Base-by-base conservation (phyloP, 2,113 vertebrate genomes). In the Hippocampus mohnikei region DNA sequence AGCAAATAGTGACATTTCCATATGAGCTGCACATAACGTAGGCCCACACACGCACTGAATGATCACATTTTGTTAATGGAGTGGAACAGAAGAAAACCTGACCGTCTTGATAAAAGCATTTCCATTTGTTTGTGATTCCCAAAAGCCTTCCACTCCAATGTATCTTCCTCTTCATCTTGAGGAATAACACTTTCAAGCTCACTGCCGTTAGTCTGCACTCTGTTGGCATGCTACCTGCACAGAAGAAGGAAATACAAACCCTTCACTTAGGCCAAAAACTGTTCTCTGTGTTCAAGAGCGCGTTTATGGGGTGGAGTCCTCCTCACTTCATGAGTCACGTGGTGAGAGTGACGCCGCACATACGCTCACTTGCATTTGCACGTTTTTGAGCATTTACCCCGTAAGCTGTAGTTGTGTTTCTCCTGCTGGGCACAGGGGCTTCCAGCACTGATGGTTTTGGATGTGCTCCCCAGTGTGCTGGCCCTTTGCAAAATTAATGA, bases 401-500 rank as follows among this genome's bases (percentile, higher is more conserved):
- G 76, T 73, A 66, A 70, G 83, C 80, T 85, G 85, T 88, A 84
- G 84, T 87, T 88, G 84, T 88, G 87, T 89, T 90, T 86, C 77
- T 88, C 88, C 85, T 89, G 86, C 89, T 90, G 86, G 74, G 86
- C 75, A 25, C 61, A 71, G 85, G 81, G 80, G 77, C 80, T 86
- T 83, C 80, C 78, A 79, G 78, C 84, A 76, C 86, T 81, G 81
- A 84, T 81, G 88, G 84, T 77, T 84, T 80, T 70, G 58, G 82
- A 89, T 87, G 85, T 83, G 83, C 85, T 82, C 83, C 76, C 85
- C 76, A 60, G 82, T 84, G 84, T 79, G 81, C 73, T 67, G 72
- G 79, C 74, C 46, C 71, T 41, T 82, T 91, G 85, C 88, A 91
- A 78, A 88, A 92, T 92, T 91, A 86, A 92, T 91, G 82, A 91